These are phyloP conservation scores for Mythimna lalbum DNA, from an alignment of 2,888 invertebrate genomes.

Conservation along the genomic window DNA sequence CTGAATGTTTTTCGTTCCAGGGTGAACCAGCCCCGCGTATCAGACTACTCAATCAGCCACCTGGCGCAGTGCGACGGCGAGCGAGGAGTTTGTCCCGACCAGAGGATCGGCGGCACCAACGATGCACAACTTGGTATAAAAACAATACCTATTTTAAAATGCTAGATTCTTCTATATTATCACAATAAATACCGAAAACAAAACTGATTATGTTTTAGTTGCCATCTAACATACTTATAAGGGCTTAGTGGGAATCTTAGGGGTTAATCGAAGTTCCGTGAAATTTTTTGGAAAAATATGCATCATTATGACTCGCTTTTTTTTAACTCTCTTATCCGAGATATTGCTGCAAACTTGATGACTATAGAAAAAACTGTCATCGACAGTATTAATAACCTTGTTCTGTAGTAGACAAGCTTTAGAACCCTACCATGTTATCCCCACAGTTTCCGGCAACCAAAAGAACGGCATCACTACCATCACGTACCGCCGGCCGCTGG, in stretches of 20 bases:
- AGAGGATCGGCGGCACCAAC: conserved; percentile 94
- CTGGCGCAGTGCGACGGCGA: conserved; percentile 95
- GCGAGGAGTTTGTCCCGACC: conserved; percentile 96
- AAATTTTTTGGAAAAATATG: not conserved
- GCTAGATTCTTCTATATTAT: no score
- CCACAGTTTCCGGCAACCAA: conserved; percentile 93
- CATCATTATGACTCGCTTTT: not conserved
- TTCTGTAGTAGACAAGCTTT: no score
- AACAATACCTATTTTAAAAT: conserved; percentile 17
- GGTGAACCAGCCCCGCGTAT: conserved; percentile 92
- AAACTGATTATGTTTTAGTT: no score
- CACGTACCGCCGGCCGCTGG: conserved; percentile 94
- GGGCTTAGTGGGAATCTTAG: not conserved
- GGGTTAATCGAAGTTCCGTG: not conserved
- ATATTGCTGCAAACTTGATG: no score
- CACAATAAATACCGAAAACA: no score
- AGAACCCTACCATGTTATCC: not conserved
- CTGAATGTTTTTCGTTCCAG: conserved; percentile 68
- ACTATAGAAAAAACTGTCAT: no score
- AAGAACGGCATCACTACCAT: conserved; percentile 95
- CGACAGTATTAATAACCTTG: no score
- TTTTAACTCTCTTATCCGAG: no score
- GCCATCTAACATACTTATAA: no score
- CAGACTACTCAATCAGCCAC: conserved; percentile 96
- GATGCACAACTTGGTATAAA: conserved; percentile 92